phyloP scores from a whole-genome alignment of 2,113 vertebrate genomes.

The Sula dactylatra region DNA sequence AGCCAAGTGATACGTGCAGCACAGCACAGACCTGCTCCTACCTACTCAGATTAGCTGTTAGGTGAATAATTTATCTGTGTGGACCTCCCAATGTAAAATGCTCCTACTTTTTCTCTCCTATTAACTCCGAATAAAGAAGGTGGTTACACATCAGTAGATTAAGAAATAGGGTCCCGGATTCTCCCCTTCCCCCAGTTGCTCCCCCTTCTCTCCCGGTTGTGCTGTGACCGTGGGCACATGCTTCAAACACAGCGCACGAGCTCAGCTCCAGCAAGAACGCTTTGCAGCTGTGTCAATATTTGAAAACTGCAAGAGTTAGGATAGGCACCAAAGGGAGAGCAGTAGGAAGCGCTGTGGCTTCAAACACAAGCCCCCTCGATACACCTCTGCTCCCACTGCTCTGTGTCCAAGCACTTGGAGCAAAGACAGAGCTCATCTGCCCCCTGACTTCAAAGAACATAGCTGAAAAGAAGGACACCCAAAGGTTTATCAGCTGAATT shows the following conservation, averaged over 20 bases:
- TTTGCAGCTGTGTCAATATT: conserved; percentile 66
- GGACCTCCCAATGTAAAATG: not conserved
- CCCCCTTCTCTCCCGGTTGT: not conserved
- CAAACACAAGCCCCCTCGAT: not conserved
- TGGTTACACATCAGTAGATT: not conserved
- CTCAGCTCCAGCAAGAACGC: not conserved
- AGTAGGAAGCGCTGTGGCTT: not conserved
- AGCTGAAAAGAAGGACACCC: not conserved
- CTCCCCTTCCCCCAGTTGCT: not conserved
- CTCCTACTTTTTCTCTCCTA: not conserved
- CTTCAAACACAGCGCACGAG: not conserved
- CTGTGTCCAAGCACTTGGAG: not conserved
- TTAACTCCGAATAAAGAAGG: not conserved
- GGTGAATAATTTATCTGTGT: not conserved
- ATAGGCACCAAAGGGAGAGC: not conserved
- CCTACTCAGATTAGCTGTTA: not conserved
- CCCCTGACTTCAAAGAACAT: not conserved
- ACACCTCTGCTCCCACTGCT: not conserved
- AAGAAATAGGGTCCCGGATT: not conserved
- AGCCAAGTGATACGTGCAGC: not conserved
- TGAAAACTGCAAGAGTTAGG: not conserved
- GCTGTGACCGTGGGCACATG: not conserved
- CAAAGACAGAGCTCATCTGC: not conserved
- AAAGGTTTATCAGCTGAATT: not conserved
- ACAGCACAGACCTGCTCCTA: not conserved